Evolutionary conservation across 1,140 invertebrate genomes (phyloP), one percentile per base, ranked within the genome.

Genomic region (Magallana angulata): DNA sequence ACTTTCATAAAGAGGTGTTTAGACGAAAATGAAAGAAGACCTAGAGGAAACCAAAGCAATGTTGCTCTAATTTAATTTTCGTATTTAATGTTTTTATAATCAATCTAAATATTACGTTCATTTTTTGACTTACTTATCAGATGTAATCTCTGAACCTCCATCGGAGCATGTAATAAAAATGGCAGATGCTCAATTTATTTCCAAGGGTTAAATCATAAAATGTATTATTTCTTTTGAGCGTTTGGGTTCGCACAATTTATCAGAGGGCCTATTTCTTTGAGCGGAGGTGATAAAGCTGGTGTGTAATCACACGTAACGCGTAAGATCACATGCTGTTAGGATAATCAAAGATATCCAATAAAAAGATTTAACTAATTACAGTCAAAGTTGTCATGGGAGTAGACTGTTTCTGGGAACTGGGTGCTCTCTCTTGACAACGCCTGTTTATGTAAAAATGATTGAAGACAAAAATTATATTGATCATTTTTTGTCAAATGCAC

Each of bases 101-200:
- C 68, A 24, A 11, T 76, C 8, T 30, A 76, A 24, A 76, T 76
- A 18, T 76, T 30, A 8, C 7, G 36, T 12, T 12, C 14, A 76
- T 30, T 76, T 30, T 76, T 76, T 4, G 3, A 30, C 68, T 76
- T 30, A 76, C 36, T 76, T 76, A 76, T 48, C 36, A 5, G 36
- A 48, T 48, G 5, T 48, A 48, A 48, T 30, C 68, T 36, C 24
- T 48, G 2, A 76, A 18, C 5, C 68, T 30, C 68, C 24, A 36
- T 76, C 68, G 24, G 36, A 76, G 68, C 68, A 76, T 76, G 68
- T 76, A 48, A 76, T 76, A 76, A 76, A 76, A 76, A 76, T 76
- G 68, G 18, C 24, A 76, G 30, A 48, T 24, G 68, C 68, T 76
- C 68, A 76, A 76, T 76, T 76, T 76, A 30, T 76, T 76, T 76